Conservation (phyloP, 2,113 vertebrate genomes). For the Anser cygnoides region DNA sequence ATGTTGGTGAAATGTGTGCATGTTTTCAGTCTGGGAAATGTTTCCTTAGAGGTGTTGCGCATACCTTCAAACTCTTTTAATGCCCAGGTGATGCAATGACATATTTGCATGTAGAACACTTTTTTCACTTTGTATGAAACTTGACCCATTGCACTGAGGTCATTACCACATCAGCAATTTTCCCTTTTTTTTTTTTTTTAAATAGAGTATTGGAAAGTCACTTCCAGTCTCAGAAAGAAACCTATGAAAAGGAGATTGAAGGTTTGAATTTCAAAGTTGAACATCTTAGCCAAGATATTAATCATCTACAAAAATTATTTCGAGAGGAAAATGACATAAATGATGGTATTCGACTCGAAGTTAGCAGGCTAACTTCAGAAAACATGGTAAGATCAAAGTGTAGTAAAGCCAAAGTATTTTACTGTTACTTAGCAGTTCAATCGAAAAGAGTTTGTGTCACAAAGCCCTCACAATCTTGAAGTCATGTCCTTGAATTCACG, state of each 20-base stretch:
- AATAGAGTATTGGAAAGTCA: conserved; percentile 88
- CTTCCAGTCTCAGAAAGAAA: conserved; percentile 87
- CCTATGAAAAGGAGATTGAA: conserved; percentile 86
- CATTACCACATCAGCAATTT: neutral
- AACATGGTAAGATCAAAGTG: conserved; percentile 80
- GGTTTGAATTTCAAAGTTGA: conserved; percentile 85
- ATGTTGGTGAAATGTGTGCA: neutral
- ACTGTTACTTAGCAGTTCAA: neutral
- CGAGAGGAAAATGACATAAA: conserved; percentile 89
- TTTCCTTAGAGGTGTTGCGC: neutral
- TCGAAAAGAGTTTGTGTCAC: neutral
- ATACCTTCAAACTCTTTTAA: neutral
- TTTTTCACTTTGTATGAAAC: neutral
- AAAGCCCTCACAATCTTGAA: neutral
- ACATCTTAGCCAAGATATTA: conserved; percentile 90
- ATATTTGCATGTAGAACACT: neutral
- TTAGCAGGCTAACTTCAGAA: conserved; percentile 87
- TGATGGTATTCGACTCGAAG: conserved; percentile 86
- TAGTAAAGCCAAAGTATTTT: neutral
- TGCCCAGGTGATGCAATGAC: neutral
- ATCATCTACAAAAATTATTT: conserved; percentile 88
- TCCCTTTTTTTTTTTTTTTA: neutral
- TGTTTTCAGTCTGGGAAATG: neutral
- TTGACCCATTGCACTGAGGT: neutral
- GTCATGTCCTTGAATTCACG: neutral